Evolutionary conservation across 2,113 vertebrate genomes (phyloP).

Genomic region (Istiophorus platypterus): DNA sequence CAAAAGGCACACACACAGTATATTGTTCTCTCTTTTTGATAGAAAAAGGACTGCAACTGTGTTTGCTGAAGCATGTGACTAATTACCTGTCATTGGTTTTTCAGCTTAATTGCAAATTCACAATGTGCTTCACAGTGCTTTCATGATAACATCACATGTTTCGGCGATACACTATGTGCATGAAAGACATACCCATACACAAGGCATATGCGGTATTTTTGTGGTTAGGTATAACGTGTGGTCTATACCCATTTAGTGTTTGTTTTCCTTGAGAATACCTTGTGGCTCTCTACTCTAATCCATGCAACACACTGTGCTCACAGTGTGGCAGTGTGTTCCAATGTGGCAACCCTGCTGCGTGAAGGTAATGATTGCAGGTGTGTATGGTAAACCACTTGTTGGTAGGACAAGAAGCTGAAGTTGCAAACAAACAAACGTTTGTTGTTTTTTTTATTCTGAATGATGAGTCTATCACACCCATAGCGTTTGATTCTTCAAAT

Average conservation of each 20-base stretch:
- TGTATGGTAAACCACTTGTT: slow-evolving; percentile 77
- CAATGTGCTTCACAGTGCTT: slow-evolving; percentile 13
- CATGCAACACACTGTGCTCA: slow-evolving; percentile 63
- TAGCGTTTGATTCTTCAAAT: slow-evolving; percentile 49
- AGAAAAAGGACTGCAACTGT: slow-evolving; percentile 10
- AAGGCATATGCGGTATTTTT: not conserved
- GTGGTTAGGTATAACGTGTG: slow-evolving; percentile 11
- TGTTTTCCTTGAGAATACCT: slow-evolving; percentile 47
- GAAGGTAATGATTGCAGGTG: slow-evolving; percentile 76
- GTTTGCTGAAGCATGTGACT: slow-evolving; percentile 41
- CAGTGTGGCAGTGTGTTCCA: slow-evolving; percentile 70
- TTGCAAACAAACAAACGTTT: slow-evolving; percentile 55
- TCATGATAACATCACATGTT: not conserved
- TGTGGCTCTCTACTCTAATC: slow-evolving; percentile 53
- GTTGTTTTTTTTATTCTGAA: slow-evolving; percentile 52
- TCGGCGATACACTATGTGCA: not conserved
- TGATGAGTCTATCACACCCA: slow-evolving; percentile 56
- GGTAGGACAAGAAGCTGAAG: slow-evolving; percentile 62
- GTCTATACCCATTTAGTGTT: slow-evolving; percentile 17
- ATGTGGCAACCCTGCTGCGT: slow-evolving; percentile 67
- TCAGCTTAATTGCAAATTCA: slow-evolving; percentile 16
- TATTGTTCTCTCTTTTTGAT: slow-evolving; percentile 24
- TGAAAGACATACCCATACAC: not conserved
- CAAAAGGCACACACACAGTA: not conserved
- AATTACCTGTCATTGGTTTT: slow-evolving; percentile 39